These are phyloP conservation scores for Pseudoips prasinana DNA, from an alignment of 2,888 invertebrate species.

Conservation along the genomic window DNA sequence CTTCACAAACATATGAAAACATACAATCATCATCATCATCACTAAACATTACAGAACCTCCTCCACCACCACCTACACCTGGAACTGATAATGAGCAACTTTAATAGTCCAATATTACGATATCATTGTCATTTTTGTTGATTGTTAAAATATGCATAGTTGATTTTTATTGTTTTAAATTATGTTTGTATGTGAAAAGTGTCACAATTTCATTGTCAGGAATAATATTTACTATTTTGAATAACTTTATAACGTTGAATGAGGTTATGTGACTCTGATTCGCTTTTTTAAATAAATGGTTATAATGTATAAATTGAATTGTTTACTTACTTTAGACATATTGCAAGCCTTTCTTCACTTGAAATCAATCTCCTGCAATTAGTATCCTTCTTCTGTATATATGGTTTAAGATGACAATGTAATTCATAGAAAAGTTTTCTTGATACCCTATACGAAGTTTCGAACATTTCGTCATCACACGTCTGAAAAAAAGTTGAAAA, in stretches of 20 bases:
- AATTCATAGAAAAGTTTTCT: too few relatives aligned
- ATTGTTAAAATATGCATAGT: too few relatives aligned
- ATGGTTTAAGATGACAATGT: neutral
- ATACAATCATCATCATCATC: constrained; percentile 9
- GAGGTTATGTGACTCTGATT: neutral
- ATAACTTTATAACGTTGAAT: neutral
- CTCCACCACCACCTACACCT: constrained; percentile 9
- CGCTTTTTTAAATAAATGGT: neutral
- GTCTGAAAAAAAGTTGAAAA: too few relatives aligned
- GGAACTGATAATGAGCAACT: constrained; percentile 4
- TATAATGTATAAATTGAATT: neutral
- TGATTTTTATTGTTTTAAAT: too few relatives aligned
- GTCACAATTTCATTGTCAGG: too few relatives aligned
- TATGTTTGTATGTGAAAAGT: too few relatives aligned
- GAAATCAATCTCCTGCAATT: constrained; percentile 13
- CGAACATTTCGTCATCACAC: too few relatives aligned
- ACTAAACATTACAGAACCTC: constrained; percentile 12
- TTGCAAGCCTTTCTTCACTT: constrained; percentile 1
- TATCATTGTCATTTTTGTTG: too few relatives aligned
- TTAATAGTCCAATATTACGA: neutral
- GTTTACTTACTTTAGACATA: constrained; percentile 2
- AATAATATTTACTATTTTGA: neutral
- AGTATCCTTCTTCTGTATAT: neutral
- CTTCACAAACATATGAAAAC: constrained; percentile 14
- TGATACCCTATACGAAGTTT: too few relatives aligned